Evolutionary conservation across 2,888 invertebrate genomes (phyloP), one percentile per base, ranked within the genome.

Genomic region (Theretra japonica): DNA sequence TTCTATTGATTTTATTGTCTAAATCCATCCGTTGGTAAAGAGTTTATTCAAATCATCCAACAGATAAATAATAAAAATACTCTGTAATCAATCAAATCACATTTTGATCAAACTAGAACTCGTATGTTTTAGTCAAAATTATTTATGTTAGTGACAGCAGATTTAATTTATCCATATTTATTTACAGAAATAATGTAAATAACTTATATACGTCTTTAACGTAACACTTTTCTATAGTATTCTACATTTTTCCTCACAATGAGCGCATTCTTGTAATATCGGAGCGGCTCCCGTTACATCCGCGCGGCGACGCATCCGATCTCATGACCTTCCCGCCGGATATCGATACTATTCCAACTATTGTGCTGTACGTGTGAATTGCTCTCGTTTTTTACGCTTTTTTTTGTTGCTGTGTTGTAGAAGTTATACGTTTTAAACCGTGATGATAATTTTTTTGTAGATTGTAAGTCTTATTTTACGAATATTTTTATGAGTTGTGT

Each of bases 1-100:
- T 84, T 79, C 80, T 85, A 83, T 86, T 88, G 84, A 84, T 86
- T 86, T 85, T 86, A 83, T 84, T 86, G 79, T 80, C 77, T 79
- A 80, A 79, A 81, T 82, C 78, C 76, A 74, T 72, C 74, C 74
- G 23, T 72, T 70, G 72, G 72, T 74, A 71, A 76, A 77, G 73
- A 72, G 71, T 73, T 75, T 75, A 76, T 75, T 30, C 21, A 48
- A 53, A 21, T 70, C n/a, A 28, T 28, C 28, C 28, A 28, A 28
- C 4, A 3, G 2, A 28, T 28, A 3, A 28, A 28, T 28, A 28
- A 28, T 28, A 28, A 28, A 2, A 28, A 28, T 28, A 28, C n/a
- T n/a, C n/a, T n/a, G n/a, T n/a, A n/a, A n/a, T n/a, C n/a, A n/a
- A n/a, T n/a, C n/a, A n/a, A n/a, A n/a, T n/a, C n/a, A n/a, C n/a